Evolutionary conservation across 2,797 vertebrate species (phyloP), one percentile per base, ranked within the genome.

Genomic region (Parauchenoglanis ngamensis): DNA sequence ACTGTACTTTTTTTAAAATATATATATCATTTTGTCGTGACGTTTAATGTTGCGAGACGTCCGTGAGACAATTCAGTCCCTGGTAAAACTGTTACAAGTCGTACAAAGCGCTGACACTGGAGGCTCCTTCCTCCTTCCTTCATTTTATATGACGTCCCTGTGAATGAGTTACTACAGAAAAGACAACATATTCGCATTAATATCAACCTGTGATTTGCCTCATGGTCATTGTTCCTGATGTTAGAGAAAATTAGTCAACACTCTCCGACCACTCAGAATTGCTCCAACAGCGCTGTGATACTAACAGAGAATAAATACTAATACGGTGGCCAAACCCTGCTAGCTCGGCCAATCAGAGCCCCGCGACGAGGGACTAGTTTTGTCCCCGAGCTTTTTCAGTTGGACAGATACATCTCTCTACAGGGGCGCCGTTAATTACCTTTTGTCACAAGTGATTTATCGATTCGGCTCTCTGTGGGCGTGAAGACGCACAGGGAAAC

Each of bases 401-500:
- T 28, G 59, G 87, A 82, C 78, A 88, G 84, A 59, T 88, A 85
- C 87, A 88, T 88, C 76, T 85, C 87, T 78, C 83, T 28, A 28
- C 59, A 76, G 87, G 84, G 67, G 44, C 70, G 10, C 23, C 12
- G 23, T 85, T 85, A 88, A 88, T 88, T 88, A 85, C 67, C 78
- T 54, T 52, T 85, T 76, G 87, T 88, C 87, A 88, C 59, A 52
- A 75, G 21, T 83, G 84, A 85, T 88, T 88, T 86, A 88, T 82
- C 35, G 49, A 83, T 83, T 68, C 7, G 13, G 11, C 49, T 76
- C 68, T 31, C 57, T 10, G 87, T 19, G 78, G 84, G 68, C 23
- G 17, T 46, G 57, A 35, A 85, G 87, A 57, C 28, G 54, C 25
- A 25, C 82, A 35, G 61, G 63, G 68, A 76, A 81, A 82, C 35